phyloP scores from a whole-genome alignment of 2,113 vertebrate species.

The Ahaetulla prasina region DNA sequence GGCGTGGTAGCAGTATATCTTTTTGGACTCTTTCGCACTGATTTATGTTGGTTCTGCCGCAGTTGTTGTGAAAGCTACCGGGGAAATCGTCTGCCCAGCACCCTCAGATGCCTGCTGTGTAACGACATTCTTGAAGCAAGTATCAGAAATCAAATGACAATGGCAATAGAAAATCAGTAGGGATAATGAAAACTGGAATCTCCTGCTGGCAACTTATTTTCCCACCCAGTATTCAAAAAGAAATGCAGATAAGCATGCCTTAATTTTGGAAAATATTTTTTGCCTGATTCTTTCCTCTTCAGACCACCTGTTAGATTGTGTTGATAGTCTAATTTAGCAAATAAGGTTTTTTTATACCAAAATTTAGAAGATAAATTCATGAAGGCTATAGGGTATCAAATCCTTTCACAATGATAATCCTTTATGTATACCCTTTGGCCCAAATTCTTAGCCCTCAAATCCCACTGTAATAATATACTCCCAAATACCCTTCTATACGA shows the following conservation, averaged over 20 bases:
- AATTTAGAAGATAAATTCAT: background rate
- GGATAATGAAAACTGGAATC: conserved; percentile 10
- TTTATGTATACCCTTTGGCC: background rate
- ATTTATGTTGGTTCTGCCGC: background rate
- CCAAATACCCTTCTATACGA: background rate
- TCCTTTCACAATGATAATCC: background rate
- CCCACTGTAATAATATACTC: background rate
- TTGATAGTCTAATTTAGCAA: background rate
- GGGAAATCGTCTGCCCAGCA: background rate
- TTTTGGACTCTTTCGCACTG: background rate
- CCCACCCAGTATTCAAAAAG: background rate
- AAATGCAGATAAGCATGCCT: background rate
- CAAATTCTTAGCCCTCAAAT: background rate
- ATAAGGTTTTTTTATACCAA: background rate
- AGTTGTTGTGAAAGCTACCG: background rate
- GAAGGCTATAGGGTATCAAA: background rate
- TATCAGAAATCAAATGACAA: conserved; percentile 8
- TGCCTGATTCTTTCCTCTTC: background rate
- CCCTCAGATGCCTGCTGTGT: background rate
- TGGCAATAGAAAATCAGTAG: background rate
- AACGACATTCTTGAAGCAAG: background rate
- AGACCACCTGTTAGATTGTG: background rate
- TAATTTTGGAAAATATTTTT: background rate
- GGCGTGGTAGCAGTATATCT: background rate
- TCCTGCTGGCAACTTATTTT: background rate